Base-by-base conservation (phyloP, 2,797 vertebrate species). In the Astyanax mexicanus region DNA sequence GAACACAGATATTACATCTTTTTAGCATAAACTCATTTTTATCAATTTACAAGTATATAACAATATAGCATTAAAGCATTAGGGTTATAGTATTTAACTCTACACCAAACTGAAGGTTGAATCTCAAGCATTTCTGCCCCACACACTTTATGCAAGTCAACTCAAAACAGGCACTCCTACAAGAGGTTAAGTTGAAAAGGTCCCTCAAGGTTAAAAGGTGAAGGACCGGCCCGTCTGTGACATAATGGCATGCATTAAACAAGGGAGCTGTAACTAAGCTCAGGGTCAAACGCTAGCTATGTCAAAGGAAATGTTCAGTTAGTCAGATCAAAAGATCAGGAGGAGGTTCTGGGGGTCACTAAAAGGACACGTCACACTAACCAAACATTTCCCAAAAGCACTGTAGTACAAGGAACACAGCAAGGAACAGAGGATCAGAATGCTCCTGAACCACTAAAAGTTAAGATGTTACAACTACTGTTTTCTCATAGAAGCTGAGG, bases 221-320 rank as follows among this genome's bases (percentile, higher is more conserved):
- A 84, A 83, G 69, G 77, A 65, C 61, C 60, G 69, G 37, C 60
- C 60, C 32, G 52, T 77, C 66, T 54, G 27, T 52, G 64, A 77
- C 75, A 64, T 68, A 77, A 80, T 69, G 74, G 70, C 62, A 17
- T 4, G 64, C 73, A 70, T 79, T 81, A 85, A 78, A 81, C 72
- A 78, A 83, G 77, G 54, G 68, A 69, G 73, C 58, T 55, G 38
- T 66, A 74, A 72, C 80, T 27, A 68, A 69, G 32, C 72, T 55
- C 58, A 73, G 66, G 70, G 83, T 79, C 74, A 83, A 75, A 67
- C 62, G 44, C 62, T 80, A 77, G 61, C 67, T 69, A 71, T 70
- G 67, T 64, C 21, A 60, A 55, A 44, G 35, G 77, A 79, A 74
- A 75, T 57, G 52, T 61, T 79, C 45, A 65, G 25, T 52, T 69